Conservation (phyloP, 2,888 invertebrate species). For the Deroplatys truncata region DNA sequence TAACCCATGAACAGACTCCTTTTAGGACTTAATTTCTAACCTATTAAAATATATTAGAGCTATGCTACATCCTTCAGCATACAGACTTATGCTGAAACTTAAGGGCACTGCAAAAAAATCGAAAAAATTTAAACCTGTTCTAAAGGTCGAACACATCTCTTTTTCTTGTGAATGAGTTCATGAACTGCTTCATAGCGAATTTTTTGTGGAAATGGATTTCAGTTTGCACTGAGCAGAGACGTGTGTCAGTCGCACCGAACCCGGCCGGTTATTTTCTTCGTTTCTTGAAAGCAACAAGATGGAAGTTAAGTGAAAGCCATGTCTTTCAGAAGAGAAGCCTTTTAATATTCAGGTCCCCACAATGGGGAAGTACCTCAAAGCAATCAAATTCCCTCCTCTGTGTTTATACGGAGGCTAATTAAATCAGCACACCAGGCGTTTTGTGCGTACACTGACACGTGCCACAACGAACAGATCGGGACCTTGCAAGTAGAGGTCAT, state of each 20-base stretch:
- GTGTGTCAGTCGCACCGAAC: not conserved
- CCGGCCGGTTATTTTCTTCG: not conserved
- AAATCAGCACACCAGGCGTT: not conserved
- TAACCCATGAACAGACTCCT: too few relatives aligned
- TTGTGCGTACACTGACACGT: not conserved
- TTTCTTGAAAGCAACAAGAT: not conserved
- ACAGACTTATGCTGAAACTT: too few relatives aligned
- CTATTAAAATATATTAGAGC: too few relatives aligned
- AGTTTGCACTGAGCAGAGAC: not conserved
- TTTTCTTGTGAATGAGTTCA: too few relatives aligned
- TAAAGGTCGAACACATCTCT: too few relatives aligned
- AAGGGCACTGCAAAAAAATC: too few relatives aligned
- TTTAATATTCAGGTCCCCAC: not conserved
- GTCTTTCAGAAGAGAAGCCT: not conserved
- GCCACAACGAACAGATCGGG: not conserved
- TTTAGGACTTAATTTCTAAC: too few relatives aligned
- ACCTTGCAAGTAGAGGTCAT: not conserved
- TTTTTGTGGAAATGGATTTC: not conserved
- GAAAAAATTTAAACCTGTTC: too few relatives aligned
- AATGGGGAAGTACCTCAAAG: not conserved
- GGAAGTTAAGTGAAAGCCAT: not conserved
- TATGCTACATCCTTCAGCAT: too few relatives aligned
- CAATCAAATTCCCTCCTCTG: not conserved
- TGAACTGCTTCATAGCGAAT: not conserved
- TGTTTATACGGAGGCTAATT: not conserved